Evolutionary conservation across 2,797 vertebrate genomes (phyloP).

Genomic region (Onychomys arenicola): DNA sequence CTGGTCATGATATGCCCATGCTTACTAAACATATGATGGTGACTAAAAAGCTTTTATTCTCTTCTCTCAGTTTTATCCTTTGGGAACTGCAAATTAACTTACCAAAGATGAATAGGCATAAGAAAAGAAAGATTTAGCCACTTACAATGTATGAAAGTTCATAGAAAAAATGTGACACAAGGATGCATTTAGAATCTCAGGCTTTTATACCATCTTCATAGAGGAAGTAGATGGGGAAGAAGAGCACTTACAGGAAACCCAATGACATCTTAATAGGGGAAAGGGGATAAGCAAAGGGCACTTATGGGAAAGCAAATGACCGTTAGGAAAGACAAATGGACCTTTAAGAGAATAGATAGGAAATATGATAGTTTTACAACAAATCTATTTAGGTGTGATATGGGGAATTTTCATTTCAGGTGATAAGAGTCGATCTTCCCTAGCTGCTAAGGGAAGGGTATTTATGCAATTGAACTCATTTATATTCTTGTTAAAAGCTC

Average conservation of each 20-base stretch:
- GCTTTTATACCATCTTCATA: not conserved
- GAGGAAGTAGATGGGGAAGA: not conserved
- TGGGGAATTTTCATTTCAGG: not conserved
- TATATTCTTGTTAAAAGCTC: not conserved
- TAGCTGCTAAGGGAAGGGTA: not conserved
- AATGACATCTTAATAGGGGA: not conserved
- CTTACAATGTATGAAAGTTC: not conserved
- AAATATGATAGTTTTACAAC: not conserved
- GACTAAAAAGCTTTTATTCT: not conserved
- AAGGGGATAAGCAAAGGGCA: not conserved
- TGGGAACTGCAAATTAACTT: not conserved
- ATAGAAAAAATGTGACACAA: not conserved
- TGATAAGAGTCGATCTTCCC: not conserved
- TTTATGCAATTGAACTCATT: not conserved
- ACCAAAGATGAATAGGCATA: not conserved
- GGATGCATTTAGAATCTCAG: constrained; percentile 8
- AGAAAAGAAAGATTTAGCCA: constrained; percentile 2
- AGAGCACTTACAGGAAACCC: not conserved
- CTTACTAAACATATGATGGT: not conserved
- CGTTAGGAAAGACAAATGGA: not conserved
- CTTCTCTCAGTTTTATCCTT: not conserved
- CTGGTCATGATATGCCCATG: not conserved
- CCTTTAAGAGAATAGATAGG: not conserved
- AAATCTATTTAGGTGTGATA: not conserved
- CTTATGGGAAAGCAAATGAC: constrained; percentile 24